Evolutionary conservation across 2,797 vertebrate genomes (phyloP).

Genomic region (Melanotaenia maccullochi): DNA sequence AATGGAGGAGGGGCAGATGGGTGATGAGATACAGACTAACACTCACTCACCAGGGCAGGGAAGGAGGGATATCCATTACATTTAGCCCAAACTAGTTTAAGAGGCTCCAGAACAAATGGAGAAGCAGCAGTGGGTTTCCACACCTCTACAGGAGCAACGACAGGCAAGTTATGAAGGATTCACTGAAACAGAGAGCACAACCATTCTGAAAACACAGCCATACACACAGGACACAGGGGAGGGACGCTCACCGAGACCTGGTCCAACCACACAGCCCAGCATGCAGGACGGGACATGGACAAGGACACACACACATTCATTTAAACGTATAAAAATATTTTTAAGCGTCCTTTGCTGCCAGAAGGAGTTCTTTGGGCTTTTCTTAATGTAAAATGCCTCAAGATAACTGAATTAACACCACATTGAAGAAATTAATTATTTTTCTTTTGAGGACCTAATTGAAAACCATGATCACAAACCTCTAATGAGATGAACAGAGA

Average conservation of each 20-base stretch:
- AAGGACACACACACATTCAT: not conserved
- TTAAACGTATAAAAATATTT: not conserved
- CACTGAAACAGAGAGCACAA: constrained; percentile 65
- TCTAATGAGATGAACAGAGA: not conserved
- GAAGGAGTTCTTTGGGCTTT: not conserved
- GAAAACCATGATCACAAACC: not conserved
- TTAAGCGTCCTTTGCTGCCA: not conserved
- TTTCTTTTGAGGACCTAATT: not conserved
- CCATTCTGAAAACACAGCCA: constrained; percentile 33
- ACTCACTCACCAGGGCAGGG: constrained; percentile 92
- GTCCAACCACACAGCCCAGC: not conserved
- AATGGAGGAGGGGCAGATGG: constrained; percentile 66
- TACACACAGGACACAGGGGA: constrained; percentile 1
- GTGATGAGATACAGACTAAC: constrained; percentile 59
- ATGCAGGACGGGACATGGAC: not conserved
- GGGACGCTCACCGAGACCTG: not conserved
- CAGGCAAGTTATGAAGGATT: constrained; percentile 77
- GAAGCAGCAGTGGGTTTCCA: constrained; percentile 90
- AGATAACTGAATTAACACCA: not conserved
- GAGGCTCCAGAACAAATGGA: constrained; percentile 90
- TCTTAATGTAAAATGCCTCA: not conserved
- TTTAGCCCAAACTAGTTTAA: constrained; percentile 96
- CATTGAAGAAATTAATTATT: not conserved
- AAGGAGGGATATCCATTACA: constrained; percentile 95
- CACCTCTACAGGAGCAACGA: constrained; percentile 88